phyloP scores from a whole-genome alignment of 2,113 vertebrate species.

The Microtus ochrogaster region DNA sequence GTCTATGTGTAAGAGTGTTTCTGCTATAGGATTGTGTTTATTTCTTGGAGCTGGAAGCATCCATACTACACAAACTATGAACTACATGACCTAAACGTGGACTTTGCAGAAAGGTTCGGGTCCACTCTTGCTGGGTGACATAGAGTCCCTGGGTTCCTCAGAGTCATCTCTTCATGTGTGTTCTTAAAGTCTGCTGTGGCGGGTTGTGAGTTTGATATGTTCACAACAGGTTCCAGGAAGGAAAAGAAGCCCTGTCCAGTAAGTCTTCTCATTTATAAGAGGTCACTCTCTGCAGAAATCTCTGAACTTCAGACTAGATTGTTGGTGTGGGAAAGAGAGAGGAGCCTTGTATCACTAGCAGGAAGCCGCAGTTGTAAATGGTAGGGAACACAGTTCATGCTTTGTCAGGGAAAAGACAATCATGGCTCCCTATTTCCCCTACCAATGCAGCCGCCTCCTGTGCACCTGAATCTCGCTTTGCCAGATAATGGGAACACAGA shows the following conservation, averaged over 20 bases:
- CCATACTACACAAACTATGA: neutral
- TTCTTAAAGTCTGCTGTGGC: neutral
- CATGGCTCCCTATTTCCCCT: neutral
- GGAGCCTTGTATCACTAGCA: neutral
- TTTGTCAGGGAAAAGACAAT: constrained; percentile 52
- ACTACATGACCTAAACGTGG: neutral
- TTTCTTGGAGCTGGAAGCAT: neutral
- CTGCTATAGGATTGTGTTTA: neutral
- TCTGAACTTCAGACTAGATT: neutral
- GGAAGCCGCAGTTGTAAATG: constrained; percentile 2
- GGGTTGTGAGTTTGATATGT: neutral
- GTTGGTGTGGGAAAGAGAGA: constrained; percentile 19
- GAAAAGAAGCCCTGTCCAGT: neutral
- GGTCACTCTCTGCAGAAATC: neutral
- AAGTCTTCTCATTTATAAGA: neutral
- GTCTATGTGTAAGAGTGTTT: neutral
- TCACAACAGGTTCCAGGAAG: neutral
- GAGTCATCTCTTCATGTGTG: neutral
- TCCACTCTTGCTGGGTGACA: neutral
- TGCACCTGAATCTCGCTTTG: constrained; percentile 61
- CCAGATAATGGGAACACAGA: constrained; percentile 75
- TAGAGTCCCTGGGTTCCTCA: neutral
- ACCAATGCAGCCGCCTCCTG: constrained; percentile 80
- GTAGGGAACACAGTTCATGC: constrained; percentile 36
- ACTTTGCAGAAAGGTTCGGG: neutral